A percentile compares a stretch with the other conserved stretches of the same genome.
Evolutionary conservation across 2,888 invertebrate genomes (phyloP).

Genomic region (Diarsia dahlii): DNA sequence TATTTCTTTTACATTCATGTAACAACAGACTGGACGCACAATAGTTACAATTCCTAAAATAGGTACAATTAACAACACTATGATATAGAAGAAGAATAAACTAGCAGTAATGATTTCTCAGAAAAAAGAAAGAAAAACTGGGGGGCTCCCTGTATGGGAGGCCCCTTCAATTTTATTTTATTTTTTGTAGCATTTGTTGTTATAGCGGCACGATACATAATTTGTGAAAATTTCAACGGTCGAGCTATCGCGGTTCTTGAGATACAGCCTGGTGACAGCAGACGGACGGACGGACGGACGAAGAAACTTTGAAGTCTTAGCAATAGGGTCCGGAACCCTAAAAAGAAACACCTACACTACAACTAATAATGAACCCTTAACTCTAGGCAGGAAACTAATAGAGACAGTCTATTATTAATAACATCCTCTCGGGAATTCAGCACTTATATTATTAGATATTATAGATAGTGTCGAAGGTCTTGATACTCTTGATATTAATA

Average conservation of each 20-base stretch:
- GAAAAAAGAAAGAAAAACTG: not conserved
- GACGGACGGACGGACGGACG: too few species aligned
- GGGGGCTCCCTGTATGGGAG: too few species aligned
- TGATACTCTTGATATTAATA: conserved; percentile 50
- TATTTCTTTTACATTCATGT: not conserved
- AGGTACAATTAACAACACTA: not conserved
- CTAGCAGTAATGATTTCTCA: not conserved
- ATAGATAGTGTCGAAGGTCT: conserved; percentile 17
- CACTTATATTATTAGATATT: not conserved
- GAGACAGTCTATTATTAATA: conserved; percentile 18
- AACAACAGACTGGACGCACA: not conserved
- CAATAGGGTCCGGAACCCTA: too few species aligned
- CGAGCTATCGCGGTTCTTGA: too few species aligned
- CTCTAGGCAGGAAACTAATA: conserved; percentile 3
- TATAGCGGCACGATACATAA: too few species aligned
- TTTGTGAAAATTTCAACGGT: too few species aligned
- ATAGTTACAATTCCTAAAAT: not conserved
- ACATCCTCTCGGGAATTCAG: conserved; percentile 17
- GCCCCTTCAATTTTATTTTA: too few species aligned
- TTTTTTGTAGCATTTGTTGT: too few species aligned
- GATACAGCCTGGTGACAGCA: too few species aligned
- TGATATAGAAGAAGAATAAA: not conserved
- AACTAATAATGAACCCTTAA: conserved; percentile 6
- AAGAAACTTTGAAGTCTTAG: too few species aligned
- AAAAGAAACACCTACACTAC: not conserved